phyloP scores from a whole-genome alignment of 2,113 vertebrate genomes.

The Drymodes brunneopygia region DNA sequence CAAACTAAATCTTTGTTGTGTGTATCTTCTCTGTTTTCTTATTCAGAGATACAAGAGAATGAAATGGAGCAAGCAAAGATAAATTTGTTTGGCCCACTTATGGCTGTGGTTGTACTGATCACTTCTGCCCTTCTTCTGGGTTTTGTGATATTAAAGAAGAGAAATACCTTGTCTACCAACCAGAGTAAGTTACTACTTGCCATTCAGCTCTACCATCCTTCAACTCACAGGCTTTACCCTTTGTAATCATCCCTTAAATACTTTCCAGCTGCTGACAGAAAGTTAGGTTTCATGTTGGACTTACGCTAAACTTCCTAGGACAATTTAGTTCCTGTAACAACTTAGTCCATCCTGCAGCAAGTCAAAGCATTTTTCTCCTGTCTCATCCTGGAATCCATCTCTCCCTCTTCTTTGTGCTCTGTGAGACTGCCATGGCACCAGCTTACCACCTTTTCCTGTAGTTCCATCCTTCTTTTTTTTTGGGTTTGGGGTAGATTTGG shows the following conservation, averaged over 20 bases:
- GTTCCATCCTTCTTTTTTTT: background rate
- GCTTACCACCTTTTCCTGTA: background rate
- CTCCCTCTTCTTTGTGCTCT: background rate
- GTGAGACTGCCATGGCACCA: background rate
- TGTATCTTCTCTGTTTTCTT: background rate
- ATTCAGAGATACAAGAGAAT: background rate
- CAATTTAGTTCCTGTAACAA: background rate
- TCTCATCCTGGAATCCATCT: background rate
- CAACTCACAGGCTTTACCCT: background rate
- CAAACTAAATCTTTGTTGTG: background rate
- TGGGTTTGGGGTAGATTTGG: background rate
- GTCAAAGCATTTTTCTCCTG: background rate
- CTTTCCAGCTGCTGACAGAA: background rate
- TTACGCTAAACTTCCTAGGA: background rate
- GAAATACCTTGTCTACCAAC: background rate
- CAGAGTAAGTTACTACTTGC: slow-evolving; percentile 35
- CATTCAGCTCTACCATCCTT: background rate
- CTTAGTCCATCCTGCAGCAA: background rate
- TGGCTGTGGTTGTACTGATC: background rate
- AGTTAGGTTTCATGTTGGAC: background rate
- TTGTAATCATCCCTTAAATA: background rate
- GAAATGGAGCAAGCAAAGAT: background rate
- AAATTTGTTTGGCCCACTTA: slow-evolving; percentile 20
- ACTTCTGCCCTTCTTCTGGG: background rate
- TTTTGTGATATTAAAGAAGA: slow-evolving; percentile 38